Conservation (phyloP, 1,140 invertebrate species). For the Wasmannia auropunctata region DNA sequence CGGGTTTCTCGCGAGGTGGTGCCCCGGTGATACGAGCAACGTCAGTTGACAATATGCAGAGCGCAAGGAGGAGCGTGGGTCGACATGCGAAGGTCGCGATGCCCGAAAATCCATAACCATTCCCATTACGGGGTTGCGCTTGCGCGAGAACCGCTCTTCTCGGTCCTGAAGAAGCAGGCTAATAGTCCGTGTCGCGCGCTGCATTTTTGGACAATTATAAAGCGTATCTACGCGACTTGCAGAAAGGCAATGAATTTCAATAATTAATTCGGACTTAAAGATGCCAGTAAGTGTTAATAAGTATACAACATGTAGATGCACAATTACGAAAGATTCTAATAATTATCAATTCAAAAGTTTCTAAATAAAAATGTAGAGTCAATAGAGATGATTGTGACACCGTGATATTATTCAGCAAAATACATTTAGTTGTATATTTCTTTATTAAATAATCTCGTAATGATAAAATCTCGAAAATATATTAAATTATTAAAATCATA, state of each 20-base stretch:
- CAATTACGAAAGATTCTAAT: background rate
- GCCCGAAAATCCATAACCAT: slow-evolving; percentile 82
- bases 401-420: background rate
- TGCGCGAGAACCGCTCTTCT: slow-evolving; percentile 58
- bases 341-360: background rate
- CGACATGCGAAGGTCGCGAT: slow-evolving; percentile 76
- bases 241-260: background rate
- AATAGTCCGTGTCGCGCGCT: slow-evolving; percentile 57
- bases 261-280: background rate
- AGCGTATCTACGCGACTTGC: background rate
- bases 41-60: slow-evolving; percentile 51
- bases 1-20: slow-evolving; percentile 23
- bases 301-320: background rate
- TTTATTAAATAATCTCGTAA: background rate
- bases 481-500: background rate
- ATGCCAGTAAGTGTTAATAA: background rate
- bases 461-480: background rate
- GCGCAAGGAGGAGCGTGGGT: slow-evolving; percentile 61
- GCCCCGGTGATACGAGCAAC: slow-evolving; percentile 3
- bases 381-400: background rate
- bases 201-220: slow-evolving; percentile 57
- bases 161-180: slow-evolving; percentile 59
- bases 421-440: background rate
- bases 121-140: slow-evolving; percentile 70
- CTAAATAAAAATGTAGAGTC: background rate